phyloP scores from a whole-genome alignment of 2,888 invertebrate species.

The Polyploca ridens region DNA sequence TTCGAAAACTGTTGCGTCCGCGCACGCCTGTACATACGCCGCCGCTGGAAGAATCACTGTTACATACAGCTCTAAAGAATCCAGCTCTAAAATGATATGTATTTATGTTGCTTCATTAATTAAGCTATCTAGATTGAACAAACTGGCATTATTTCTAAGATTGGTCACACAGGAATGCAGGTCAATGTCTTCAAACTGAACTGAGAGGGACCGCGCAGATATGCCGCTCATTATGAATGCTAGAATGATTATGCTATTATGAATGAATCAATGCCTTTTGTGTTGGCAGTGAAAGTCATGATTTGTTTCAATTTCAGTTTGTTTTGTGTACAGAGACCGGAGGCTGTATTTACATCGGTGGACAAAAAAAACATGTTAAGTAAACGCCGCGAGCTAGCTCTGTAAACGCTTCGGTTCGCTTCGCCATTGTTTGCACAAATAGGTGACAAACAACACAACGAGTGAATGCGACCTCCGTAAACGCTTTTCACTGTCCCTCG shows the following conservation, averaged over 20 bases:
- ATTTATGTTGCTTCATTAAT: conserved; percentile 26
- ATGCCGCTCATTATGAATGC: neutral
- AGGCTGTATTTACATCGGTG: conserved; percentile 12
- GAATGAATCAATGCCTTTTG: conserved; percentile 11
- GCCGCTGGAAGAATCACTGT: conserved; percentile 38
- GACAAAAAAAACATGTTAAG: conserved; percentile 39
- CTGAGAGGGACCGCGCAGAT: neutral
- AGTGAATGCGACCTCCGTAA: conserved; percentile 48
- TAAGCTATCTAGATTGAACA: conserved; percentile 27
- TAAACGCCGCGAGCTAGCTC: conserved; percentile 38
- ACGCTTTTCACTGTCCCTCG: conserved; percentile 56
- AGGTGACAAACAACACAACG: conserved; percentile 53
- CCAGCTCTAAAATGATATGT: conserved; percentile 28
- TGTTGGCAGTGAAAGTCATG: conserved; percentile 8
- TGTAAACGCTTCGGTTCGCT: conserved; percentile 39
- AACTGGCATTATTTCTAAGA: conserved; percentile 27
- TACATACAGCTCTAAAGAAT: conserved; percentile 34
- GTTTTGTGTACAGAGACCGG: conserved; percentile 15
- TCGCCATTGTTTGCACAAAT: conserved; percentile 63
- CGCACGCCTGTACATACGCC: conserved; percentile 23
- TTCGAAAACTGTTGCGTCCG: conserved; percentile 58
- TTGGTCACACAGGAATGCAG: conserved; percentile 5
- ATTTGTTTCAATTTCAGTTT: conserved; percentile 13
- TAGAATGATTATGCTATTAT: too few species aligned
- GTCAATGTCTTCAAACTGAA: neutral